phyloP scores from a whole-genome alignment of 2,888 invertebrate species.

The Phragmatobia fuliginosa region DNA sequence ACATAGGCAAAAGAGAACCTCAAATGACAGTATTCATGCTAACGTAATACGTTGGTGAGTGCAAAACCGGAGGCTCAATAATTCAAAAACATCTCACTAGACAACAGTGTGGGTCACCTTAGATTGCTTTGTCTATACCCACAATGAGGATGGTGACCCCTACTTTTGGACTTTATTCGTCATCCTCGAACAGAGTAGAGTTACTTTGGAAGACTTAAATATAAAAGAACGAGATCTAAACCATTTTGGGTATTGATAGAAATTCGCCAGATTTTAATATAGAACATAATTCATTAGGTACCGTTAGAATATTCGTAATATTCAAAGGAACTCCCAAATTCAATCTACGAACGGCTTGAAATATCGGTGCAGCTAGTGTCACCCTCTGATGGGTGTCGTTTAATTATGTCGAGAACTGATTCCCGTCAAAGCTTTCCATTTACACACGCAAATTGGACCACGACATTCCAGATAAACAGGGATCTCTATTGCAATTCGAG shows the following conservation, averaged over 20 bases:
- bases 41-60: too few species aligned
- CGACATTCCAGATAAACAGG: conserved; percentile 33
- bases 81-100: too few species aligned
- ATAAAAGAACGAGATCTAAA: too few species aligned
- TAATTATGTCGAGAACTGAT: conserved; percentile 70
- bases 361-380: conserved; percentile 15
- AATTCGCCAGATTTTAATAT: not conserved
- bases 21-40: too few species aligned
- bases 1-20: too few species aligned
- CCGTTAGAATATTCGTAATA: not conserved
- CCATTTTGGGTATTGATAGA: not conserved
- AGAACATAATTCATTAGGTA: not conserved
- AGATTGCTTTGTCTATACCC: too few species aligned
- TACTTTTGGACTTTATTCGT: too few species aligned
- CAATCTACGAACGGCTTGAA: conserved; percentile 7
- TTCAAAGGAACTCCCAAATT: conserved; percentile 1
- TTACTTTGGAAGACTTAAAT: too few species aligned
- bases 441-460: conserved; percentile 66
- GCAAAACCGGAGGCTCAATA: too few species aligned
- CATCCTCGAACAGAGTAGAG: too few species aligned
- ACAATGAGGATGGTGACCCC: too few species aligned
- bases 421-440: conserved; percentile 63
- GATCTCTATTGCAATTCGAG: conserved; percentile 25
- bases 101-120: too few species aligned
- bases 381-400: conserved; percentile 48